Percentiles rank a stretch among this genome's conserved stretches.
These are phyloP conservation scores for Plutomurus gul DNA, from an alignment of 1,140 invertebrate species.

Conservation along the genomic window DNA sequence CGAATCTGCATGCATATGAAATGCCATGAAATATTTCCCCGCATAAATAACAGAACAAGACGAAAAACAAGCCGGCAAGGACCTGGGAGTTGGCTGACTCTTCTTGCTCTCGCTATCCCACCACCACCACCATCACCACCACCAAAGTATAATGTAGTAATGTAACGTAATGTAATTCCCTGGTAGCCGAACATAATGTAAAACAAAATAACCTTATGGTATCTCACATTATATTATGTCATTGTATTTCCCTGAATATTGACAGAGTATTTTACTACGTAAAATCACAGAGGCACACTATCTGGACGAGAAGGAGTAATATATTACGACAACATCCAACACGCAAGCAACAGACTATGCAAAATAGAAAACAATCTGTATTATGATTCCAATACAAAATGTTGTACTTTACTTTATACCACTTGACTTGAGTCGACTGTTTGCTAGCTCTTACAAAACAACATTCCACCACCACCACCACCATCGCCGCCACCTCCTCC, in stretches of 20 bases:
- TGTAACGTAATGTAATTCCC: constrained; percentile 12
- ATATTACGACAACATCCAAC: constrained; percentile 17
- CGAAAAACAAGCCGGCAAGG: constrained; percentile 10
- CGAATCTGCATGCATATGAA: constrained; percentile 31
- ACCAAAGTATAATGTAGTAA: constrained; percentile 24
- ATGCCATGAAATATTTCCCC: constrained; percentile 33
- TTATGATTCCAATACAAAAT: constrained; percentile 23
- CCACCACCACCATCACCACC: too few relatives aligned
- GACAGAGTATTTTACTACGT: constrained; percentile 16
- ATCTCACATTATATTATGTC: constrained; percentile 22
- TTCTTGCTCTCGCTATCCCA: too few relatives aligned
- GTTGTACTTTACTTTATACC: not conserved
- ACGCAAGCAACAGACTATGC: constrained; percentile 4
- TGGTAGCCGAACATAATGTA: constrained; percentile 20
- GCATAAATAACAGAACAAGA: constrained; percentile 29
- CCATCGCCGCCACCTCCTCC: not conserved
- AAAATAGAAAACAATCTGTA: constrained; percentile 30
- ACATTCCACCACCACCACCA: not conserved
- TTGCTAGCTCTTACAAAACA: not conserved
- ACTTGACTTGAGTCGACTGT: not conserved
- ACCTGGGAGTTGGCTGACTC: not conserved
- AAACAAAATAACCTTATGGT: constrained; percentile 28
- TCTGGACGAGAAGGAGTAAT: constrained; percentile 19
- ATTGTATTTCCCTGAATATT: constrained; percentile 30
- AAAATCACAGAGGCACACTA: not conserved